A percentile compares a stretch with the other conserved stretches of the same genome.
phyloP scores from a whole-genome alignment of 2,888 invertebrate species.

The Latrodectus elegans region DNA sequence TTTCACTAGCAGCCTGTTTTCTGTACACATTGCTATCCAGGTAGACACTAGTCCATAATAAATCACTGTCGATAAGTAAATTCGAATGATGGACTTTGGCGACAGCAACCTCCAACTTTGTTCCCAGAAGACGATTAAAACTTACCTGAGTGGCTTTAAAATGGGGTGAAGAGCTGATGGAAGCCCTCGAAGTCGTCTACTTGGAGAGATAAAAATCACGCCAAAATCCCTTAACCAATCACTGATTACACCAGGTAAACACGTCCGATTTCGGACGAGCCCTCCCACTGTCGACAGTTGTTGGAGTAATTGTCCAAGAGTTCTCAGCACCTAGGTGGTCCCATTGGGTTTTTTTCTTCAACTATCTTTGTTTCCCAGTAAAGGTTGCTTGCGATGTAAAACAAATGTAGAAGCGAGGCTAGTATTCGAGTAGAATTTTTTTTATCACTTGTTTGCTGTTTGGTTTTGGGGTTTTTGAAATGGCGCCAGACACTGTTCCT shows the following conservation, averaged over 20 bases:
- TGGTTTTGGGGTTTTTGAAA: constrained; percentile 30
- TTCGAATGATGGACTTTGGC: constrained; percentile 51
- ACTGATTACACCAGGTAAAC: constrained; percentile 54
- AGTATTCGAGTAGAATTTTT: constrained; percentile 11
- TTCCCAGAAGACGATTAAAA: constrained; percentile 51
- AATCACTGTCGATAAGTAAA: background rate
- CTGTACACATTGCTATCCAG: background rate
- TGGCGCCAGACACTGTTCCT: constrained; percentile 62
- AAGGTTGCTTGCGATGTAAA: constrained; percentile 56
- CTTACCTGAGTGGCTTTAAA: constrained; percentile 55
- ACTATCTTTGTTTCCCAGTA: constrained; percentile 47
- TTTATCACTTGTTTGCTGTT: constrained; percentile 66
- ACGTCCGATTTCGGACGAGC: constrained; percentile 56
- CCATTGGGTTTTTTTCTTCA: background rate
- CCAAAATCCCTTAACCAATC: constrained; percentile 9
- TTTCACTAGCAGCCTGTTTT: background rate
- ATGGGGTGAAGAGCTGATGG: background rate
- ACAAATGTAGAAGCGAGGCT: constrained; percentile 55
- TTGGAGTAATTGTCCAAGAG: constrained; percentile 65
- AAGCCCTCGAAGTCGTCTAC: constrained; percentile 36
- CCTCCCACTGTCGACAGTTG: constrained; percentile 65
- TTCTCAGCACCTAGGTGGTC: constrained; percentile 58
- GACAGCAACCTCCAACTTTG: constrained; percentile 50
- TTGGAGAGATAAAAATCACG: constrained; percentile 52
- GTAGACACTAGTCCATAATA: too few relatives aligned